Conservation (phyloP, 1,140 invertebrate genomes). For the Ips nitidus region DNA sequence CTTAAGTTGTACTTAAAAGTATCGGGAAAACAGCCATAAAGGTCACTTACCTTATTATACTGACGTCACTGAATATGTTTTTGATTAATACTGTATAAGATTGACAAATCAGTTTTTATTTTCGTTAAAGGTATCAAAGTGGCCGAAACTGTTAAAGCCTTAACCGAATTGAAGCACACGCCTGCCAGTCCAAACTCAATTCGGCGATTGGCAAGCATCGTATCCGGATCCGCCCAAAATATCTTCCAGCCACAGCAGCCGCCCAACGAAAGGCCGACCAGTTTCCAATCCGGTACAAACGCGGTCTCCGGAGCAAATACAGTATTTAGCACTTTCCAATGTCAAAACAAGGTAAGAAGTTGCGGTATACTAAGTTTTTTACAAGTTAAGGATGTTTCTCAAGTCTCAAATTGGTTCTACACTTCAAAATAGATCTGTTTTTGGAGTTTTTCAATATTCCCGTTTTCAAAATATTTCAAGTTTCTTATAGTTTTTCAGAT, state of each 20-base stretch:
- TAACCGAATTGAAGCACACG: slow-evolving; percentile 82
- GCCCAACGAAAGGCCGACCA: slow-evolving; percentile 43
- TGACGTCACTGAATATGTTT: too few relatives aligned
- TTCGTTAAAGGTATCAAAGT: slow-evolving; percentile 60
- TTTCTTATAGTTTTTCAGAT: too few relatives aligned
- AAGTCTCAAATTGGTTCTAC: too few relatives aligned
- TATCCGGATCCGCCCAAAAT: slow-evolving; percentile 46
- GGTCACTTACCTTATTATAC: too few relatives aligned
- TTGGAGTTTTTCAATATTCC: too few relatives aligned
- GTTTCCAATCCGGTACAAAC: slow-evolving; percentile 21
- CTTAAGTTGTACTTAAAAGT: too few relatives aligned
- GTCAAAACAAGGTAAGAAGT: slow-evolving; percentile 49
- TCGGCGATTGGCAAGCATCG: slow-evolving; percentile 59
- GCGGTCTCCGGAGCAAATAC: slow-evolving; percentile 40
- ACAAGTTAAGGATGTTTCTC: neutral
- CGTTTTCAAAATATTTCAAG: too few relatives aligned
- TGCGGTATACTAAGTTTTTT: neutral
- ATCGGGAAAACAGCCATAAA: too few relatives aligned
- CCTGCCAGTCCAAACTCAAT: slow-evolving; percentile 80
- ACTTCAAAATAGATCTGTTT: too few relatives aligned
- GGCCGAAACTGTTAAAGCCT: slow-evolving; percentile 82
- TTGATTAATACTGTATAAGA: too few relatives aligned
- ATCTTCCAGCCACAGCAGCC: slow-evolving; percentile 42
- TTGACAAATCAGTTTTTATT: neutral
- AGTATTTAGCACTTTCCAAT: slow-evolving; percentile 57